Base-by-base conservation (phyloP, 2,113 vertebrate genomes). In the Carassius gibelio region DNA sequence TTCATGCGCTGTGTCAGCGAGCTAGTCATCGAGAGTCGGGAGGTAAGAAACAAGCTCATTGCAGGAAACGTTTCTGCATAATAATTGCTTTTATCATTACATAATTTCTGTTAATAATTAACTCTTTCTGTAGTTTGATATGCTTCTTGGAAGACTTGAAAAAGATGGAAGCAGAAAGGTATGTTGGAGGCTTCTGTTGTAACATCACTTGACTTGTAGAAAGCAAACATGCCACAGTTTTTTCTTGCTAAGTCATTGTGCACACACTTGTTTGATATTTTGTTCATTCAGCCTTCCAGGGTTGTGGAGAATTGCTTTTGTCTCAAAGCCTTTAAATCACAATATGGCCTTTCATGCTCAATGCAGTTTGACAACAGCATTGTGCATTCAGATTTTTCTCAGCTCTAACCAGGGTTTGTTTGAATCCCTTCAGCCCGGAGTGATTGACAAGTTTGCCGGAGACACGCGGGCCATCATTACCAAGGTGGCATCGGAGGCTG, bases 101-200 rank as follows among this genome's bases (percentile, higher is more conserved):
- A 45, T 8, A 30, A 84, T 26, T 69, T 69, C 38, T 89, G 52
- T 84, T 55, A 87, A 84, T 55, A 19, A 15, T 10, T 90, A 48
- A 81, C 80, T 72, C 61, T 59, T 59, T 81, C 68, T 75, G 4
- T 89, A 99, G 98, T 99, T 99, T 80, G 98, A 99, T 90, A 98
- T 99, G 98, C 96, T 99, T 90, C 94, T 99, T 86, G 98, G 98
- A 76, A 97, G 96, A 89, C 92, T 99, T 84, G 98, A 99, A 89
- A 98, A 96, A 4, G 97, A 99, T 38, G 97, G 97, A 68, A 98
- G 97, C 74, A 94, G 97, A 87, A 99, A 99, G 96, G 98, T 99
- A 91, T 81, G 93, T 91, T 87, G 78, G 26, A 17, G 23, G 64
- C 68, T 74, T 82, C 55, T 75, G 61, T 80, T 68, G 17, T 82